Evolutionary conservation across 2,888 invertebrate genomes (phyloP), one percentile per base, ranked within the genome.

Genomic region (Plusia festucae): DNA sequence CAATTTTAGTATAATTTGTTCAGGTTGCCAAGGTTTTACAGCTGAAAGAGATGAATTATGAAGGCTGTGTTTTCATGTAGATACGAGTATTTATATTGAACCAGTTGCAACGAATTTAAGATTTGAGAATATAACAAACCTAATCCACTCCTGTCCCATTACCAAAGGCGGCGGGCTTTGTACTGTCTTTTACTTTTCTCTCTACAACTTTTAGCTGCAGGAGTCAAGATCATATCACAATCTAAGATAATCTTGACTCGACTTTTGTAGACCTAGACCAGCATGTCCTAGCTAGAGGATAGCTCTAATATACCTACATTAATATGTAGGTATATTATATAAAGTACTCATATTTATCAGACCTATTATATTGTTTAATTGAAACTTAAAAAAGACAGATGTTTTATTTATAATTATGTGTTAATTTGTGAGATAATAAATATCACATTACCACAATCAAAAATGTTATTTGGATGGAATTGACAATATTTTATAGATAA

Each of bases 1-100:
- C 77, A 76, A 67, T 62, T 22, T n/a, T 40, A n/a, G 40, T n/a
- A 49, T 34, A 62, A 73, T 62, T 66, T 0, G 73, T 72, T 72
- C 60, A 20, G 16, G 49, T 57, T 52, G 49, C 22, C 44, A 32
- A 44, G 49, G 52, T 65, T 73, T 60, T 60, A n/a, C 18, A 9
- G 32, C n/a, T 65, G 30, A 59, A 62, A 61, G 40, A 64, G n/a
- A 20, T 32, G 11, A 11, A 49, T 16, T 7, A 6, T 24, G 60
- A 53, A 59, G 58, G 49, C 65, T 61, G 59, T 60, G 44, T 18
- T 18, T 49, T 20, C 20, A 20, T 11, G 16, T 40, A 24, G 24
- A 5, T 24, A 24, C 2, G 24, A 3, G 24, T 24, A 24, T 2
- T 2, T 40, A 40, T 40, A 40, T n/a, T n/a, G 6, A 34, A 15